Conservation (phyloP, 2,797 vertebrate genomes). For the Syndactyla subalaris region DNA sequence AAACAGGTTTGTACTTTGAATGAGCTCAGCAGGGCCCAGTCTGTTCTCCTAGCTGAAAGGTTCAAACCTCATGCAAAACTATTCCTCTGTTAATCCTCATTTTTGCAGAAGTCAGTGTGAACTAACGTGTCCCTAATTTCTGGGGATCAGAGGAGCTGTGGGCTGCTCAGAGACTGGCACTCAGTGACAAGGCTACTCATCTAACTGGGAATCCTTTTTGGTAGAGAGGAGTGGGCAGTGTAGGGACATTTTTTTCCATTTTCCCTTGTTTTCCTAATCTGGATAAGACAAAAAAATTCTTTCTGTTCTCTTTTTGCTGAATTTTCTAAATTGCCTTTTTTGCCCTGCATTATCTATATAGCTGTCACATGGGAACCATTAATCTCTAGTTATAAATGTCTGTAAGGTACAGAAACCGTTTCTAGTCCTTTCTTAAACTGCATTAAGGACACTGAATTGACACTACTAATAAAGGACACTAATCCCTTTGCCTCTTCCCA, state of each 20-base stretch:
- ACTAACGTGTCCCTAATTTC: neutral
- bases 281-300: neutral
- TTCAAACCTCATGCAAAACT: neutral
- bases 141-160: neutral
- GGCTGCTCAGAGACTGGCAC: neutral
- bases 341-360: neutral
- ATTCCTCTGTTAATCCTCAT: neutral
- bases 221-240: fast-evolving
- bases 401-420: neutral
- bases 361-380: neutral
- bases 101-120: neutral
- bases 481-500: neutral
- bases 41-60: neutral
- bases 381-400: neutral
- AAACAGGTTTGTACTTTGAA: neutral
- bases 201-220: neutral
- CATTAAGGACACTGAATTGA: neutral
- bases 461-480: neutral
- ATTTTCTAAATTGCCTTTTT: neutral
- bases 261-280: neutral
- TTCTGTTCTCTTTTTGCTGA: neutral
- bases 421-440: neutral
- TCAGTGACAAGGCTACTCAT: neutral
- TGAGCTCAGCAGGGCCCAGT: neutral
- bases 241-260: neutral